Evolutionary conservation across 2,888 invertebrate genomes (phyloP), one percentile per base, ranked within the genome.

Genomic region (Perizoma affinitatum): DNA sequence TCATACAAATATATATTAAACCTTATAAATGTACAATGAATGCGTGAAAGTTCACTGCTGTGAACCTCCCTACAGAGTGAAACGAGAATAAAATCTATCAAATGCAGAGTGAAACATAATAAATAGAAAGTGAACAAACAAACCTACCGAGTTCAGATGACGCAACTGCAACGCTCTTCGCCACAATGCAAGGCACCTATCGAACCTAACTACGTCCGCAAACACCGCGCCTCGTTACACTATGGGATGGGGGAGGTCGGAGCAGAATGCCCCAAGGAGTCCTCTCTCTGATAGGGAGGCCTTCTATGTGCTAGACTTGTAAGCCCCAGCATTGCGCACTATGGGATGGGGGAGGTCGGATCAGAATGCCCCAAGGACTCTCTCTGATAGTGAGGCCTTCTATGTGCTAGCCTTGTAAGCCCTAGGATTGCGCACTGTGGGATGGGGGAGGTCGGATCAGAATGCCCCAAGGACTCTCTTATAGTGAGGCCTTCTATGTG

Each of bases 221-320:
- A 97, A 98, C 67, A 98, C 96, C 4, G 98, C 98, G 54, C 99
- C 98, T 68, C 95, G 90, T 85, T 96, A 98, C 69, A 98, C 95
- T 64, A 98, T 95, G 2, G 97, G 96, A 86, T 97, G 97, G 22
- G 97, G 96, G 66, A 98, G 93, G 88, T 97, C 96, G 6, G 96
- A 95, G 86, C 96, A 95, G 47, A 90, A 82, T 50, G 88, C 84
- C n/a, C 96, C 96, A 63, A 98, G 92, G 73, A 98, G n/a, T n/a
- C n/a, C 96, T 56, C 98, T 93, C 88, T 96, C 96, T 22, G 22
- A 22, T 22, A 22, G 22, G 1, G 22, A 22, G 22, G 22, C 22
- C 1, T 22, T 22, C 22, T 22, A 22, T 22, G 22, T 22, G 22
- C 1, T 22, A 22, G 22, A 1, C 22, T 22, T 22, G 22, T n/a